Percentiles rank a stretch among this genome's conserved stretches.
Evolutionary conservation across 2,113 vertebrate species (phyloP).

Genomic region (Alosa alosa): DNA sequence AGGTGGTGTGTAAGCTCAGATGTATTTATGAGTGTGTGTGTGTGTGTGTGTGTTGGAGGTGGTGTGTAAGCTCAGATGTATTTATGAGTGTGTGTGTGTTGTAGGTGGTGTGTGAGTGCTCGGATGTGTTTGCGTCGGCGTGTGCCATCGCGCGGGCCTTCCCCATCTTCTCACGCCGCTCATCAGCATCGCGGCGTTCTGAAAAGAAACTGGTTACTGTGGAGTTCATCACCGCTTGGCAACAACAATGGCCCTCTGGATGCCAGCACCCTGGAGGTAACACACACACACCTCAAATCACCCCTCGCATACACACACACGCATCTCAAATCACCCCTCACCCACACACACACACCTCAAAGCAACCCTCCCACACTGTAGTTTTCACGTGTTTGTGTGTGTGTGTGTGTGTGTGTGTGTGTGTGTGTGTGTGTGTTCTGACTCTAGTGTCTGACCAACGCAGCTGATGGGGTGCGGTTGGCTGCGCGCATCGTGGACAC

Average conservation of each 20-base stretch:
- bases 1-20: background rate
- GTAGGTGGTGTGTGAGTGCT: background rate
- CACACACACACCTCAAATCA: background rate
- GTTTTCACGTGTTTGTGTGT: background rate
- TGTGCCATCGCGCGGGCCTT: constrained; percentile 92
- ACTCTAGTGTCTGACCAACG: constrained; percentile 81
- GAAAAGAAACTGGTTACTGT: constrained; percentile 87
- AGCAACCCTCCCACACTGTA: too few relatives aligned
- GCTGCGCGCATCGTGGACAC: constrained; percentile 96
- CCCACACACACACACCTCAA: background rate
- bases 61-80: background rate
- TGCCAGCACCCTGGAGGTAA: constrained; percentile 79
- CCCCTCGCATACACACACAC: background rate
- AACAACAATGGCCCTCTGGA: constrained; percentile 81
- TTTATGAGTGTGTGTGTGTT: background rate
- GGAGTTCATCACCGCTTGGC: constrained; percentile 86
- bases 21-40: background rate
- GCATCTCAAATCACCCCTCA: background rate
- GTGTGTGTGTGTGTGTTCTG: background rate
- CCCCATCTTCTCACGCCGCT: constrained; percentile 89
- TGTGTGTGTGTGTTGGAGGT: background rate
- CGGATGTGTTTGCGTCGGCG: constrained; percentile 82
- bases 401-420: constrained; percentile 2
- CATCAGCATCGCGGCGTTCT: constrained; percentile 71
- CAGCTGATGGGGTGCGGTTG: constrained; percentile 86